Evolutionary conservation across 2,888 invertebrate species (phyloP), one percentile per base, ranked within the genome.

Genomic region (Hydrotaea cyrtoneurina): DNA sequence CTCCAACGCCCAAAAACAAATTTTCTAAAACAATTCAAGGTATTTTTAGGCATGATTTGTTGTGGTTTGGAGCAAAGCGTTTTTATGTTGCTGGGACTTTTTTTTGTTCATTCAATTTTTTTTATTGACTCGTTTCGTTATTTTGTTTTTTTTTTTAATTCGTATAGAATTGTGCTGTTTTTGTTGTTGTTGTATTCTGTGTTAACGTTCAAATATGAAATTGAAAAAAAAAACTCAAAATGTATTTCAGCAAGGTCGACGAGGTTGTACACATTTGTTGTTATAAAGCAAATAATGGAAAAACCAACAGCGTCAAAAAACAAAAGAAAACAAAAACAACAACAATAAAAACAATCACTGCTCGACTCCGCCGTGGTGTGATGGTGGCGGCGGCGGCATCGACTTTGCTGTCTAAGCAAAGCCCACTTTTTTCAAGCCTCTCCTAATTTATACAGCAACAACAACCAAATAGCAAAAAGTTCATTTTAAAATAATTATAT

Each of bases 211-310:
- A 80, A 80, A 84, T 78, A 77, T 17, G 57, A 72, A 78, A 81
- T 46, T 59, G 17, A 64, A 53, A 64, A 15, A 57, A 73, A 57
- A 59, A 36, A 64, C 26, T 59, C 10, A 78, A 78, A 78, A 59
- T 17, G 71, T 50, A 75, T 55, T 75, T 66, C 17, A 79, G 79
- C 85, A 85, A 85, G 85, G 85, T 85, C 85, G 85, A 85, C 85
- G 73, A 85, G 85, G 79, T 85, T 85, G 82, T 85, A 71, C 71
- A 84, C 84, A 79, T 82, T 85, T 79, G 84, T 19, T 50, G 23
- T 76, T 72, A 69, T 82, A 43, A 53, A 77, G 77, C 66, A 62
- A 79, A 85, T 78, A 77, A 36, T 13, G 11, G 59, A 21, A 78
- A 62, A 71, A 57, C 10, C 66, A 39, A 46, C 43, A 69, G 46